Evolutionary conservation across 2,113 vertebrate species (phyloP), one percentile per base, ranked within the genome.

Genomic region (Pituophis catenifer): DNA sequence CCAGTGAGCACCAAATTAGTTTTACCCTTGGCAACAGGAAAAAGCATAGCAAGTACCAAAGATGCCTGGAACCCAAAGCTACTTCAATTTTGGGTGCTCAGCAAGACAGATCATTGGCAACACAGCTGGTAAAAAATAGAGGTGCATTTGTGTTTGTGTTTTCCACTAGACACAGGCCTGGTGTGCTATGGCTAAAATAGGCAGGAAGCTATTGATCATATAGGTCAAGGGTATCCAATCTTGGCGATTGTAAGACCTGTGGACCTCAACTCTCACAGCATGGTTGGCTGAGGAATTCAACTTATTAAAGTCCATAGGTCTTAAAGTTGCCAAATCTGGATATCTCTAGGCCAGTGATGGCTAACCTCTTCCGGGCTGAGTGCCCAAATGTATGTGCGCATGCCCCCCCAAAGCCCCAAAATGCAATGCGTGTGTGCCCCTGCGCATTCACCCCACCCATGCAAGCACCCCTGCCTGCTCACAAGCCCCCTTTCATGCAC

Each of bases 1-100:
- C 1, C 38, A 38, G 2, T 38, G 1, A 95, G 95, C 58, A 86
- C 59, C 75, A 96, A 58, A 97, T 96, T 93, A 95, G 89, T 54
- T 85, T 0, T 3, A 1, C 59, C 62, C 38, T 90, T 93, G 93
- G 94, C 86, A 94, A 94, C 94, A 87, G 91, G 93, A 89, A 92
- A 93, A 48, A 19, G 33, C n/a, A 19, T 55, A 89, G 38, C 65
- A 2, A 3, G 19, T 52, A 19, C 33, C 0, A 21, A 38, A n/a
- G 52, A 52, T n/a, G 48, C 44, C 75, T 58, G 1, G 48, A 86
- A 70, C 26, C 52, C 52, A 50, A 12, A 75, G 59, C 29, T 24
- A 81, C n/a, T 70, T 75, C 65, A 52, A 1, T 65, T 29, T 50
- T 50, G 33, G 26, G 26, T 10, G 33, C 65, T 24, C 17, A 38